Evolutionary conservation across 2,888 invertebrate species (phyloP), one percentile per base, ranked within the genome.

Genomic region (Ormyrus labotus): DNA sequence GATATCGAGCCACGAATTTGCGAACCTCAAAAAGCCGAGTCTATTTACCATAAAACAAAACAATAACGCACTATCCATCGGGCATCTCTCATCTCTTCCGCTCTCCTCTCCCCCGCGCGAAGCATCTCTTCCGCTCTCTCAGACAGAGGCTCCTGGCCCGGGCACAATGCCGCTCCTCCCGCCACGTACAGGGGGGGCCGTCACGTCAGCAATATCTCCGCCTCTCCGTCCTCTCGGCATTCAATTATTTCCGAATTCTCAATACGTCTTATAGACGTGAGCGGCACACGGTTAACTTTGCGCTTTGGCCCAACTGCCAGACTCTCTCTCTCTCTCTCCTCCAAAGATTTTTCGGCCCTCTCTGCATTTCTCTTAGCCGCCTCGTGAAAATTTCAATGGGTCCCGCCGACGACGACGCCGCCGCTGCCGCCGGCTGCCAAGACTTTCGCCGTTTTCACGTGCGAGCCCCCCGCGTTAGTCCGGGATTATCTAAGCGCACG

Each of bases 241-340:
- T 71, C 64, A 71, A 77, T 77, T 77, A 77, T 71, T 77, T 64
- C 58, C 51, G 64, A 58, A 70, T 77, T 63, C 61, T 58, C 77
- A 57, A 77, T 70, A 60, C 8, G 19, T 45, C 61, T 68, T 68
- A 55, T 61, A 69, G 67, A 72, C 64, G 51, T n/a, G 51, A 5
- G 11, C 10, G 47, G 51, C 6, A 51, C 11, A 11, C 60, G 7
- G 63, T 63, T 47, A 47, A 61, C 63, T 53, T 67, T 19, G 51
- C 4, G 34, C 34, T 34, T 34, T 34, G 34, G 34, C 34, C 34
- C 34, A 34, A 67, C 10, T 13, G 50, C 11, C n/a, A 8, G 6
- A n/a, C 58, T 2, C 11, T n/a, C n/a, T n/a, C 6, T n/a, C 6
- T 8, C 68, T 13, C 34, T 34, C 34, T 34, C 34, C 34, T 34